Conservation (phyloP, 2,113 vertebrate genomes). For the Cyphomyrus discorhynchus region DNA sequence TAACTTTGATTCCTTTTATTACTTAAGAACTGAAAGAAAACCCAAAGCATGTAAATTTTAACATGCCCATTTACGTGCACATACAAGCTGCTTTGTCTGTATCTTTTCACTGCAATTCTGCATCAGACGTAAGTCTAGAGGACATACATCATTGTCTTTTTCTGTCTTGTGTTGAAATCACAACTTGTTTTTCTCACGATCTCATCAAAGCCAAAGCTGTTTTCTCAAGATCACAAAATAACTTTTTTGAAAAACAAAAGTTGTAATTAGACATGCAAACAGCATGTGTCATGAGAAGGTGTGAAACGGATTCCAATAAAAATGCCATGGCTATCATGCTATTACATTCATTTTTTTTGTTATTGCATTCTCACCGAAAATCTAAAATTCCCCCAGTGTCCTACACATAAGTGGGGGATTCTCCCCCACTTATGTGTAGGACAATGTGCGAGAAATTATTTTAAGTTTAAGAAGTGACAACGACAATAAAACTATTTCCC, state of each 20-base stretch:
- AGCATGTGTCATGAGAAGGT: background rate
- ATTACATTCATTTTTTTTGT: background rate
- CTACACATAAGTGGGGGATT: background rate
- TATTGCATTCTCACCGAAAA: background rate
- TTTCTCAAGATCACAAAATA: background rate
- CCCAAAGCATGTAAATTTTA: background rate
- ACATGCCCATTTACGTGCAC: background rate
- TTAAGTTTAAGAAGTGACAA: background rate
- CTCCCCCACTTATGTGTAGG: background rate
- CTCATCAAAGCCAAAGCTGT: background rate
- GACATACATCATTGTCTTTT: background rate
- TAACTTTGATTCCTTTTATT: background rate
- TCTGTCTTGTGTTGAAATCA: background rate
- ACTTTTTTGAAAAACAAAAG: background rate
- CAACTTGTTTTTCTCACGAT: background rate
- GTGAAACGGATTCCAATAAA: background rate
- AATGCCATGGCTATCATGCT: background rate
- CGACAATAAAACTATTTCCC: background rate
- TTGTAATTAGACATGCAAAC: background rate
- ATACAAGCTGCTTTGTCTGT: background rate
- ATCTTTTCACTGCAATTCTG: background rate
- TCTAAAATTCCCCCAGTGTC: background rate
- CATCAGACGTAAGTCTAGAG: background rate
- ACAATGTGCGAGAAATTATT: background rate
- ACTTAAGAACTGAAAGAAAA: background rate